Percentiles rank a stretch among this genome's conserved stretches.
Evolutionary conservation across 2,888 invertebrate genomes (phyloP).

Genomic region (Apocheima hispidaria): DNA sequence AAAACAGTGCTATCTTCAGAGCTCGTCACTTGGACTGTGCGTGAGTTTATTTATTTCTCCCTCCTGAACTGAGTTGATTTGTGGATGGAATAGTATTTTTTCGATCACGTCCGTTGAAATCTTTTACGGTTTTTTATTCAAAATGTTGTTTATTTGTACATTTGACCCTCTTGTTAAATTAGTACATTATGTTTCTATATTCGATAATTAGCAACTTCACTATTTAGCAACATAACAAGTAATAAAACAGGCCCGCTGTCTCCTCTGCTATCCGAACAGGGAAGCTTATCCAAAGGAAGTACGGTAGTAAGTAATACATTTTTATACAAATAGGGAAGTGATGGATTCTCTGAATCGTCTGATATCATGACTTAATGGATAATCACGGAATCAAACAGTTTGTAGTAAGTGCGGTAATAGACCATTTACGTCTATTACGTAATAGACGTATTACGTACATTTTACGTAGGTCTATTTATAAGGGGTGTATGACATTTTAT

Average conservation of each 20-base stretch:
- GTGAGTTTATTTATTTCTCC: no score
- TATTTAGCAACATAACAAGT: neutral
- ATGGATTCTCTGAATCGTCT: conserved; percentile 18
- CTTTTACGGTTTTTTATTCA: no score
- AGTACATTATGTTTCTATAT: no score
- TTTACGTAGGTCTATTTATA: neutral
- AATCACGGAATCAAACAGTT: neutral
- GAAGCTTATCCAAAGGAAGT: conserved; percentile 24
- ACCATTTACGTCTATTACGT: neutral
- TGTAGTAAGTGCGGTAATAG: neutral
- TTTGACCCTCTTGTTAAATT: no score
- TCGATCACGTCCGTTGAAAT: no score
- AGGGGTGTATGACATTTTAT: neutral
- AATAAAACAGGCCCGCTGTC: conserved; percentile 8
- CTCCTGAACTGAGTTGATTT: no score
- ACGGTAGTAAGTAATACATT: conserved; percentile 15
- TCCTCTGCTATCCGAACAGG: conserved; percentile 19
- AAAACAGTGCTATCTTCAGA: no score
- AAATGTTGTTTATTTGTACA: no score
- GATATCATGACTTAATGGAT: conserved; percentile 18
- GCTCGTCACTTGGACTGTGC: no score
- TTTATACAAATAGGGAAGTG: conserved; percentile 9
- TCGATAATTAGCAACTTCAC: no score
- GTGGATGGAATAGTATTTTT: no score
- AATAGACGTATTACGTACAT: no score